Evolutionary conservation across 1,140 invertebrate genomes (phyloP), one percentile per base, ranked within the genome.

Genomic region (Neodiprion virginianus): DNA sequence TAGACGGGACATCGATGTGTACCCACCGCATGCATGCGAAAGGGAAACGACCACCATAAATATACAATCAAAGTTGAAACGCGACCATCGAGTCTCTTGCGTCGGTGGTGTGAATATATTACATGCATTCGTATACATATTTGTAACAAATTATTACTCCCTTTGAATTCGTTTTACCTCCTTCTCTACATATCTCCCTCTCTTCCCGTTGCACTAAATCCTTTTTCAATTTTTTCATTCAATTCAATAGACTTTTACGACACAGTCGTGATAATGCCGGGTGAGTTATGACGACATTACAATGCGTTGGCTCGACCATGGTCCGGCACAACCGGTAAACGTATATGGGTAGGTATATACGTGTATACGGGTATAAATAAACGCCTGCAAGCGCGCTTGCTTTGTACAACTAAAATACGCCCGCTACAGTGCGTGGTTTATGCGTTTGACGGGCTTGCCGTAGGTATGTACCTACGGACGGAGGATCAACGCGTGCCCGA

Each of bases 281-380:
- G 40, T 69, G 67, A 69, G 67, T 69, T 69, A 69, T 69, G 67
- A 69, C 67, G 67, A 69, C 67, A 69, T 69, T 69, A 69, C 67
- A 69, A 69, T 69, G 67, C 67, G 40, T 47, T 47, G 40, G 11
- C 67, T 23, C 14, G 21, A 69, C 67, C 67, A 12, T 14, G 12
- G 40, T 11, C 23, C 67, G 11, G 17, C 23, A 21, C 17, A 23
- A 47, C 67, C 53, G 11, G n/a, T 9, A 61, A 17, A 17, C 53
- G n/a, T 61, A 61, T 8, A 17, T 17, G 53, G 11, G 3, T 61
- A 61, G 11, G 53, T 61, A 8, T 53, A 2, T 61, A 8, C 11
- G 8, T 12, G 53, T 12, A 14, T 61, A 14, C 11, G 53, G 4
- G n/a, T 61, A 61, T 61, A 61, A 61, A 61, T 61, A 47, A 69